A percentile compares a stretch with the other conserved stretches of the same genome.
Evolutionary conservation across 2,888 invertebrate species (phyloP).

Genomic region (Caenorhabditis doughertyi): DNA sequence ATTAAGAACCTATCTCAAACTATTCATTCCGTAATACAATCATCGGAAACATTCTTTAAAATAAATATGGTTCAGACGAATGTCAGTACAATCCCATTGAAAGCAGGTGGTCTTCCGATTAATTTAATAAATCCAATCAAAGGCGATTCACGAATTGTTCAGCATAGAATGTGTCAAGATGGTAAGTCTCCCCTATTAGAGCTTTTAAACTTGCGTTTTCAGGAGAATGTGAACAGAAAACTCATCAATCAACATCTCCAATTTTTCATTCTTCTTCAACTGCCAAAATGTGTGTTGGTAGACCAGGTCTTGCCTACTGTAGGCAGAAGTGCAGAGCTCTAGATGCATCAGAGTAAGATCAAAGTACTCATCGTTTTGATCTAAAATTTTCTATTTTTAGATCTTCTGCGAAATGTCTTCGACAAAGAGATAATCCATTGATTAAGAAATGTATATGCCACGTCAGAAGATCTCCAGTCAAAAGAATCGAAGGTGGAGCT

Average conservation of each 20-base stretch:
- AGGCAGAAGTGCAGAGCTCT: conserved; percentile 62
- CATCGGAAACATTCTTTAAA: neutral
- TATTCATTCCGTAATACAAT: conserved; percentile 19
- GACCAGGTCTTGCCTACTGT: conserved; percentile 64
- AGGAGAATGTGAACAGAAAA: conserved; percentile 55
- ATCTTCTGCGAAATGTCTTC: conserved; percentile 66
- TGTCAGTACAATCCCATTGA: conserved; percentile 15
- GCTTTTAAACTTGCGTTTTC: conserved; percentile 3
- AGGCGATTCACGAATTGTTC: conserved; percentile 37
- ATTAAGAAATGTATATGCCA: conserved; percentile 72
- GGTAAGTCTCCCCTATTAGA: neutral
- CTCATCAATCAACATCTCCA: conserved; percentile 18
- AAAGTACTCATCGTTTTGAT: neutral
- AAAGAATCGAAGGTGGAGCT: conserved; percentile 43
- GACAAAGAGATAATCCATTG: conserved; percentile 70
- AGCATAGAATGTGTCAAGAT: conserved; percentile 49
- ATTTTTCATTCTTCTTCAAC: conserved; percentile 25
- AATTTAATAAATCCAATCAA: conserved; percentile 16
- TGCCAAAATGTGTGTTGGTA: conserved; percentile 63
- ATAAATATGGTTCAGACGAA: conserved; percentile 31
- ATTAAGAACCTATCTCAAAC: conserved; percentile 10
- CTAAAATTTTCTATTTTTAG: conserved; percentile 38
- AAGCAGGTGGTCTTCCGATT: conserved; percentile 11
- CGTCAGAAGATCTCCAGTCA: conserved; percentile 62
- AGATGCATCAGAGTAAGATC: conserved; percentile 58